Evolutionary conservation across 2,797 vertebrate species (phyloP).

Genomic region (Sylvia borin): DNA sequence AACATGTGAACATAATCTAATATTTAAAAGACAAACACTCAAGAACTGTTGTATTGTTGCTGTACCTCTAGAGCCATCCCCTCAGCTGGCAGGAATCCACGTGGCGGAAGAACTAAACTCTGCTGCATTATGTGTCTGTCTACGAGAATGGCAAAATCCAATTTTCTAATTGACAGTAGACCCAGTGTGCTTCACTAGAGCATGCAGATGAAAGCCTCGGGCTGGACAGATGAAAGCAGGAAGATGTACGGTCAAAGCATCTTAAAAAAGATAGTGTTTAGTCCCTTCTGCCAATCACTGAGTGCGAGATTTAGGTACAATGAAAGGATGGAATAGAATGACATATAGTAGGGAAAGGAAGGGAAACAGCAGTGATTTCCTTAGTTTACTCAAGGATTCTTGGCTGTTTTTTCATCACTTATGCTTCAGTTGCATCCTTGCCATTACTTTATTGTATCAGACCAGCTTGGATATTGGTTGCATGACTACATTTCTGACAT

Average conservation of each 20-base stretch:
- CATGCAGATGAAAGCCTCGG: neutral
- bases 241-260: neutral
- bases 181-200: neutral
- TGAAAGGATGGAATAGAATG: neutral
- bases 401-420: neutral
- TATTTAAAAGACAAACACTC: constrained; percentile 56
- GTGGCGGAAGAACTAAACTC: neutral
- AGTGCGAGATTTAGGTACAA: neutral
- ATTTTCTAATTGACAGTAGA: neutral
- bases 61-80: neutral
- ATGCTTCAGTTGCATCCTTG: neutral
- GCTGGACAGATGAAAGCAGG: neutral
- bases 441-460: neutral
- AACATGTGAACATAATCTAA: constrained; percentile 49
- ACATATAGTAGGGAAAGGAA: neutral
- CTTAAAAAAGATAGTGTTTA: neutral
- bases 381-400: neutral
- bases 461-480: neutral
- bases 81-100: neutral
- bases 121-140: neutral
- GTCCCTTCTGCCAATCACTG: neutral
- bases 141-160: neutral
- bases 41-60: neutral
- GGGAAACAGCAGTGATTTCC: neutral
- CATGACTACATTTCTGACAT: neutral